Percentiles rank a stretch among this genome's conserved stretches.
phyloP scores from a whole-genome alignment of 2,113 vertebrate species.

The Sciurus niger region DNA sequence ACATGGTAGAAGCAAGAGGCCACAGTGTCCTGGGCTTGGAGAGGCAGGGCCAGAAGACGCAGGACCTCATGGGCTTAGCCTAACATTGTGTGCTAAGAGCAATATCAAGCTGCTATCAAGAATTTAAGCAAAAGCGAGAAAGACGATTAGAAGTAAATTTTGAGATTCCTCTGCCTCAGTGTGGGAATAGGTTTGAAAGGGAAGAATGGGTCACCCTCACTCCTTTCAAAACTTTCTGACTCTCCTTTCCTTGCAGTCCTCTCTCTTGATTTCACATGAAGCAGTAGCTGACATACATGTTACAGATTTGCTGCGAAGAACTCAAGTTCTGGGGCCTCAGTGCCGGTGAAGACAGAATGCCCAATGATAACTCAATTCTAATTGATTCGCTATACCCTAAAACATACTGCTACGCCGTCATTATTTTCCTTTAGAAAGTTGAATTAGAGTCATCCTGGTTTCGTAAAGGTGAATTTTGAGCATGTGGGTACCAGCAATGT shows the following conservation, averaged over 20 bases:
- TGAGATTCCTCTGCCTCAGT: not conserved
- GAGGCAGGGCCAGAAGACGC: not conserved
- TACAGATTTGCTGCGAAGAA: not conserved
- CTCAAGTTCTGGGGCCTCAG: not conserved
- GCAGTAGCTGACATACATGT: not conserved
- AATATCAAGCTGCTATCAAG: not conserved
- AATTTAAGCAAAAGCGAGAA: not conserved
- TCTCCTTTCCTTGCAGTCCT: not conserved
- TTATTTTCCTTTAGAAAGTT: constrained; percentile 25
- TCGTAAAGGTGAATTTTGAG: constrained; percentile 50
- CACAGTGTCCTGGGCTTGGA: not conserved
- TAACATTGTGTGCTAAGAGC: not conserved
- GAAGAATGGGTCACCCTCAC: not conserved
- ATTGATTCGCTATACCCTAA: not conserved
- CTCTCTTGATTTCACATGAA: not conserved
- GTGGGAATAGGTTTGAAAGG: not conserved
- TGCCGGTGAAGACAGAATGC: not conserved
- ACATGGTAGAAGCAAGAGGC: rapidly evolving
- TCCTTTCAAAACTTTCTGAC: not conserved
- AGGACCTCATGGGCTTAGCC: not conserved
- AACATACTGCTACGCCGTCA: not conserved
- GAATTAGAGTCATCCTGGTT: not conserved
- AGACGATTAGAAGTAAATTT: not conserved
- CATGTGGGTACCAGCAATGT: not conserved
- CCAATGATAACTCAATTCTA: not conserved